Evolutionary conservation across 2,797 vertebrate genomes (phyloP).

Genomic region (Phataginus tricuspis): DNA sequence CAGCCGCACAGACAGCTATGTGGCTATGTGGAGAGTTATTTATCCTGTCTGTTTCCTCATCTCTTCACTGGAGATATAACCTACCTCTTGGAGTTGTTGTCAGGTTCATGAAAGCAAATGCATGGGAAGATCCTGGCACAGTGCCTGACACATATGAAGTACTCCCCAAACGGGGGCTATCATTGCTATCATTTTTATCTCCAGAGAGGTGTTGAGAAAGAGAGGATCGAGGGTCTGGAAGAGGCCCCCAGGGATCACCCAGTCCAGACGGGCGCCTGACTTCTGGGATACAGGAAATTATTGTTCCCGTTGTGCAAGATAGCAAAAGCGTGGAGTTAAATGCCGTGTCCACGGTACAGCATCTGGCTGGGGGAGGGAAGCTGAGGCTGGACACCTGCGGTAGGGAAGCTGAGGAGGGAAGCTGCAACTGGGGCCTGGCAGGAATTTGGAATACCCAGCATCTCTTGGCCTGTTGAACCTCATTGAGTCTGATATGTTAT

Average conservation of each 20-base stretch:
- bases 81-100: background rate
- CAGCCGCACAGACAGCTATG: background rate
- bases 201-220: background rate
- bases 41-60: background rate
- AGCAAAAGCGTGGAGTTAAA: background rate
- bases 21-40: background rate
- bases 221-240: background rate
- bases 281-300: conserved; percentile 17
- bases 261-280: background rate
- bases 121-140: background rate
- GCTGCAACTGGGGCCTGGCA: background rate
- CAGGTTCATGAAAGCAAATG: conserved; percentile 33
- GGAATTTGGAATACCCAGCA: background rate
- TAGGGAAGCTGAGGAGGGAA: background rate
- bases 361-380: background rate
- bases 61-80: background rate
- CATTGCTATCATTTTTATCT: background rate
- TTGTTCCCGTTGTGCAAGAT: background rate
- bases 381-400: fast-evolving
- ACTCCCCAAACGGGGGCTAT: background rate
- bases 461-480: background rate
- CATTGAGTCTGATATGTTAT: background rate
- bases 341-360: background rate
- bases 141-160: background rate
- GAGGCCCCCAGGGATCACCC: background rate